Evolutionary conservation across 2,888 invertebrate species (phyloP).

Genomic region (Parapristionchus giblindavisi): DNA sequence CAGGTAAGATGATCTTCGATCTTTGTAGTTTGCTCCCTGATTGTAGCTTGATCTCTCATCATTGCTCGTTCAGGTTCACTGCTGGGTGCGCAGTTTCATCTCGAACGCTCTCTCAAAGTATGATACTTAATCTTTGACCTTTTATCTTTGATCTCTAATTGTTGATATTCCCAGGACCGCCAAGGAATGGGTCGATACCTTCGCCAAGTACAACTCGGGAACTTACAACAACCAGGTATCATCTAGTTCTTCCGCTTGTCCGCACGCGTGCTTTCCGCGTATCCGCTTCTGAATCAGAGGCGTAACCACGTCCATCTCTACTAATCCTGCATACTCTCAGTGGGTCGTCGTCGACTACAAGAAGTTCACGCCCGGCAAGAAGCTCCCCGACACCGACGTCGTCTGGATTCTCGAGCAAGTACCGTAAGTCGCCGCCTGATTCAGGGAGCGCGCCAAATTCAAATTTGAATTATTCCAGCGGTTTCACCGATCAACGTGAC

Average conservation of each 20-base stretch:
- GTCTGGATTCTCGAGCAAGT: slow-evolving; percentile 83
- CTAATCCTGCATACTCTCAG: slow-evolving; percentile 24
- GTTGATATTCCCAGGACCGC: slow-evolving; percentile 43
- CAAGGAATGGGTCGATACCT: slow-evolving; percentile 57
- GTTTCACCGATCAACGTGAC: slow-evolving; percentile 59
- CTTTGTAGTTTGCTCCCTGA: background rate
- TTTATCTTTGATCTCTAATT: slow-evolving; percentile 17
- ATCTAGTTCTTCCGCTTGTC: background rate
- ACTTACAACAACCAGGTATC: slow-evolving; percentile 81
- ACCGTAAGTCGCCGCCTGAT: slow-evolving; percentile 71
- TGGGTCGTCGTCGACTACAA: slow-evolving; percentile 75
- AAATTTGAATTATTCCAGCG: slow-evolving; percentile 41
- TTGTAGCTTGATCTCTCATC: background rate
- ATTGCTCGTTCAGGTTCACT: slow-evolving; percentile 58
- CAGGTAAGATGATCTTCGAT: slow-evolving; percentile 44
- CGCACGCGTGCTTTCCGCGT: too few relatives aligned
- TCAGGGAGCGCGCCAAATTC: background rate
- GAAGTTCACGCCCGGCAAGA: slow-evolving; percentile 74
- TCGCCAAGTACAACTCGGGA: slow-evolving; percentile 82
- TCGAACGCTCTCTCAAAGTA: slow-evolving; percentile 83
- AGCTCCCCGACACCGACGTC: slow-evolving; percentile 71
- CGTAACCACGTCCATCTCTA: background rate
- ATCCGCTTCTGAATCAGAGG: too few relatives aligned
- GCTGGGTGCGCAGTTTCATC: slow-evolving; percentile 82
- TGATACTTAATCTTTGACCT: slow-evolving; percentile 71